phyloP scores from a whole-genome alignment of 2,888 invertebrate genomes.

The Malthinus flaveolus region DNA sequence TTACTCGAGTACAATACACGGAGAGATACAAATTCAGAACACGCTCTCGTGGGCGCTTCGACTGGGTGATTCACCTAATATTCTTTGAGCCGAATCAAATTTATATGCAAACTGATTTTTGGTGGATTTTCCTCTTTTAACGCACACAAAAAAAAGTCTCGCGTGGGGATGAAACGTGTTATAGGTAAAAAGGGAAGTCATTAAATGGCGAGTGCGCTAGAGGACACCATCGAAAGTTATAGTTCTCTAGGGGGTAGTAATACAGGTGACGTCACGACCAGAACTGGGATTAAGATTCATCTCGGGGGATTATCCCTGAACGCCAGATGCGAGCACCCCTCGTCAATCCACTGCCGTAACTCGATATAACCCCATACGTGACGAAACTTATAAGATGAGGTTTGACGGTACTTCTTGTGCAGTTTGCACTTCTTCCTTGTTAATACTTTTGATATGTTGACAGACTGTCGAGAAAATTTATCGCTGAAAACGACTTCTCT shows the following conservation, averaged over 20 bases:
- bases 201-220: slow-evolving; percentile 32
- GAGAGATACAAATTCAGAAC: slow-evolving; percentile 21
- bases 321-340: slow-evolving; percentile 45
- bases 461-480: slow-evolving; percentile 26
- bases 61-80: slow-evolving; percentile 16
- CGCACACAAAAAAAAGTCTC: no score
- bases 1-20: slow-evolving; percentile 11
- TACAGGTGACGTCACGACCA: slow-evolving; percentile 48
- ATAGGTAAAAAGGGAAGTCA: slow-evolving; percentile 13
- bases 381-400: slow-evolving; percentile 43
- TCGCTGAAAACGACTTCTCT: slow-evolving; percentile 14
- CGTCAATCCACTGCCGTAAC: slow-evolving; percentile 47
- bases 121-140: not conserved
- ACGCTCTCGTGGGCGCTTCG: slow-evolving; percentile 10
- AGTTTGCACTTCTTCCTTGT: slow-evolving; percentile 31
- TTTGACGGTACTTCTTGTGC: slow-evolving; percentile 28
- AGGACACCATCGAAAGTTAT: slow-evolving; percentile 44
- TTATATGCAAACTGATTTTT: slow-evolving; percentile 8
- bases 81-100: slow-evolving; percentile 16
- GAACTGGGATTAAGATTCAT: slow-evolving; percentile 49
- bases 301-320: slow-evolving; percentile 47
- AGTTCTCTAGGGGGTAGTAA: slow-evolving; percentile 33
- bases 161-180: not conserved
- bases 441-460: slow-evolving; percentile 28
- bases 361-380: slow-evolving; percentile 51